Base-by-base conservation (phyloP, 2,113 vertebrate genomes). In the Phyllostomus discolor region DNA sequence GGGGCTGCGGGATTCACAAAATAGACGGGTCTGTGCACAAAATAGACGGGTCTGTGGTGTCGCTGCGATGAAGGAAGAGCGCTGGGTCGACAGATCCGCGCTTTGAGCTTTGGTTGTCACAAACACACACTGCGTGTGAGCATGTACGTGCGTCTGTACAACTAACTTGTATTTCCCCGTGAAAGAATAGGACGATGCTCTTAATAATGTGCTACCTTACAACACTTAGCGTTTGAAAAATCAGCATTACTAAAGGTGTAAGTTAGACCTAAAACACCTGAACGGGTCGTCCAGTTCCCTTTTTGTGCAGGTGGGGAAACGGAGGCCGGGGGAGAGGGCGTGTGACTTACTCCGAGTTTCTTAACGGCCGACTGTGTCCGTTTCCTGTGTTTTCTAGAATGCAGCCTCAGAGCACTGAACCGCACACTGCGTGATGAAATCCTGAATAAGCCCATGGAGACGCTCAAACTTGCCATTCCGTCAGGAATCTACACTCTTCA, bases 401-500 rank as follows among this genome's bases (percentile, higher is more conserved):
- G 99, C 97, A 99, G 99, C 96, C 96, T 99, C 72, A 98, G 99
- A 96, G 98, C 99, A 43, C 98, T 99, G 94, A 99, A 99, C 98
- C 99, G 99, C 95, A 95, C 99, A 88, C 98, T 99, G 10, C 99
- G 98, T 50, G 99, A 99, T 98, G 99, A 99, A 98, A 99, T 99
- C 83, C 96, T 98, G 76, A 99, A 99, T 94, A 99, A 99, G 95
- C 99, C 99, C 19, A 98, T 99, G 98, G 99, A 99, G 87, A 99
- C 99, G 0, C 98, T 99, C 92, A 99, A 99, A 96, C 99, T 99
- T 98, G 99, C 99, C 28, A 99, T 99, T 97, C 99, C 99, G 76
- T 99, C 99, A 4, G 99, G 99, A 90, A 99, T 99, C 98, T 99
- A 99, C 98, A 99, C 99, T 22, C 99, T 99, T 93, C 99, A 99